Base-by-base conservation (phyloP, 2,113 vertebrate genomes). In the Corvus moneduloides region DNA sequence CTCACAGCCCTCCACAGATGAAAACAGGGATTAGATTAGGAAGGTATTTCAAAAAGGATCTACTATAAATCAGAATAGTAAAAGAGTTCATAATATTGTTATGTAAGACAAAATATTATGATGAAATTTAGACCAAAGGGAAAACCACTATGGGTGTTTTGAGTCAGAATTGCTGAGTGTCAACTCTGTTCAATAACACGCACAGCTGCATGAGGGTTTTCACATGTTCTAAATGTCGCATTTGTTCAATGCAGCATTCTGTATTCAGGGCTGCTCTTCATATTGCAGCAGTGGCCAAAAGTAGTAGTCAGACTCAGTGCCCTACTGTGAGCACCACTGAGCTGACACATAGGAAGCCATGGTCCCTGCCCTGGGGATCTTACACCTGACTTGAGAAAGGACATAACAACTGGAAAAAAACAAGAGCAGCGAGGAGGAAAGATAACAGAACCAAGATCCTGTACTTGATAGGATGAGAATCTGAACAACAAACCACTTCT, bases 81-180 rank as follows among this genome's bases (percentile, higher is more conserved):
- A 64, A 84, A 84, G n/a, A 79, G 62, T 85, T 96, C 87, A 93
- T 91, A 83, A 77, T 95, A 83, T 51, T 87, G 90, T 87, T 94
- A 96, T 93, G 78, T 62, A 64, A 95, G 66, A 94, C 77, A 93
- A 96, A 96, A 94, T 93, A 90, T 93, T 94, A 82, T 69, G 90
- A 80, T 90, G 88, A 97, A 93, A 80, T 92, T 85, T 90, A 90
- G 75, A 90, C 85, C 67, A 90, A 86, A 90, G 43, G 26, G 71
- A 88, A 93, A 96, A 92, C 83, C 72, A 88, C 90, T 51, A 80
- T 14, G 63, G 63, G 21, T 92, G 83, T 96, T 96, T 93, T 95
- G 68, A 96, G 55, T 88, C 73, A 90, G 76, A 63, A 89, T 67
- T 92, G 68, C 86, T 63, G 73, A 74, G 89, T 67, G 75, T 88